phyloP scores from a whole-genome alignment of 2,797 vertebrate species.

The Helicolenus hilgendorfi region DNA sequence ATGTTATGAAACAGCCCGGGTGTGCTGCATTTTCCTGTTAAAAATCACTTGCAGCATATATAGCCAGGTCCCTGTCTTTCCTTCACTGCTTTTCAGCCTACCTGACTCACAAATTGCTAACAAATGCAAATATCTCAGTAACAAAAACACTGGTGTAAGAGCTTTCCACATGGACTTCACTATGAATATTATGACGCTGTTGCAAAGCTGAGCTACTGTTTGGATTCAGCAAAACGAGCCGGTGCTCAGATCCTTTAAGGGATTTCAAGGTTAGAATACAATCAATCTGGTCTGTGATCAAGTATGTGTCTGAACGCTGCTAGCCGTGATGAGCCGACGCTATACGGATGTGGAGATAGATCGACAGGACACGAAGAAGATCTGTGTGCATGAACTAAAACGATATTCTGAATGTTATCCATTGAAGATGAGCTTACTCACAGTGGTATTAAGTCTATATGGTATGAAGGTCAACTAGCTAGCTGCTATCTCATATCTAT shows the following conservation, averaged over 20 bases:
- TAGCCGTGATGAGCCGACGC: neutral
- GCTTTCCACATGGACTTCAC: neutral
- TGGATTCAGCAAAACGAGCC: neutral
- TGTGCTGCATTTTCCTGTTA: conserved; percentile 41
- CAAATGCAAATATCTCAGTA: neutral
- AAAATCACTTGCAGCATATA: conserved; percentile 32
- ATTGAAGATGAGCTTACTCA: neutral
- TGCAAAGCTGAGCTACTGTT: conserved; percentile 18
- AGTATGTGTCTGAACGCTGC: neutral
- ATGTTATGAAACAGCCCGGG: conserved; percentile 6
- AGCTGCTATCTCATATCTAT: neutral
- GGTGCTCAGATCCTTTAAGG: neutral
- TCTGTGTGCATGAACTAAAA: neutral
- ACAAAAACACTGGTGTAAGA: conserved; percentile 11
- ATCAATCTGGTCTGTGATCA: conserved; percentile 23
- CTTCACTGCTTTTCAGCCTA: neutral
- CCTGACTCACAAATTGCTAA: neutral
- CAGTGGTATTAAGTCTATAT: neutral
- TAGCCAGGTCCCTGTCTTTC: conserved; percentile 3
- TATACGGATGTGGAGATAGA: neutral
- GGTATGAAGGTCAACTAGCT: neutral
- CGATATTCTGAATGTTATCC: neutral
- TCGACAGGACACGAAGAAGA: neutral
- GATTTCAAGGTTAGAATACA: conserved; percentile 42
- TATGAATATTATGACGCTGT: conserved; percentile 12